A percentile compares a stretch with the other conserved stretches of the same genome.
phyloP scores from a whole-genome alignment of 2,113 vertebrate species.

The Hyla sarda region DNA sequence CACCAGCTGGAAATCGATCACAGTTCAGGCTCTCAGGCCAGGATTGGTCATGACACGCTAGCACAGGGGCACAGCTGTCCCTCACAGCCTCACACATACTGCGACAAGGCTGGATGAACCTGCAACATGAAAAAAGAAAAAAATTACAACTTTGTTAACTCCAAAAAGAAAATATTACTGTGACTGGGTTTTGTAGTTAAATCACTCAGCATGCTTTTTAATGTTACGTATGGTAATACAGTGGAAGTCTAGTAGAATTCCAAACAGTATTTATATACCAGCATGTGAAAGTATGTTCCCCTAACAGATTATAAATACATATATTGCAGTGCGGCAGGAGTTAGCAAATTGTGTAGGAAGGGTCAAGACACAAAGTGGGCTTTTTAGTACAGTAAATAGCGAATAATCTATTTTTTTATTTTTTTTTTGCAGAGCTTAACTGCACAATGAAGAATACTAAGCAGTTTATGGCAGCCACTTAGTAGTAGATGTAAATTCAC shows the following conservation, averaged over 20 bases:
- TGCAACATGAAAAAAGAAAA: conserved; percentile 58
- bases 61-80: conserved; percentile 80
- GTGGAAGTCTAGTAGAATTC: not conserved
- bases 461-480: not conserved
- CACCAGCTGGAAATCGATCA: conserved; percentile 78
- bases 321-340: not conserved
- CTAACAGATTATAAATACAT: not conserved
- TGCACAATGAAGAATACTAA: not conserved
- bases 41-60: conserved; percentile 79
- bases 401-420: not conserved
- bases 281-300: not conserved
- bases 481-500: conserved; percentile 13
- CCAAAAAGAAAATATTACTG: not conserved
- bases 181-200: not conserved
- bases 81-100: conserved; percentile 83
- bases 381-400: not conserved
- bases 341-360: not conserved
- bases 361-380: not conserved
- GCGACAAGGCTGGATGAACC: conserved; percentile 86
- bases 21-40: conserved; percentile 85
- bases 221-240: not conserved
- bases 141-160: not conserved
- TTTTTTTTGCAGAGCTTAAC: not conserved
- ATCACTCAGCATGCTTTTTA: not conserved
- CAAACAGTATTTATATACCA: not conserved